These are phyloP conservation scores for Argya squamiceps DNA, from an alignment of 2,797 vertebrate genomes.

Conservation along the genomic window DNA sequence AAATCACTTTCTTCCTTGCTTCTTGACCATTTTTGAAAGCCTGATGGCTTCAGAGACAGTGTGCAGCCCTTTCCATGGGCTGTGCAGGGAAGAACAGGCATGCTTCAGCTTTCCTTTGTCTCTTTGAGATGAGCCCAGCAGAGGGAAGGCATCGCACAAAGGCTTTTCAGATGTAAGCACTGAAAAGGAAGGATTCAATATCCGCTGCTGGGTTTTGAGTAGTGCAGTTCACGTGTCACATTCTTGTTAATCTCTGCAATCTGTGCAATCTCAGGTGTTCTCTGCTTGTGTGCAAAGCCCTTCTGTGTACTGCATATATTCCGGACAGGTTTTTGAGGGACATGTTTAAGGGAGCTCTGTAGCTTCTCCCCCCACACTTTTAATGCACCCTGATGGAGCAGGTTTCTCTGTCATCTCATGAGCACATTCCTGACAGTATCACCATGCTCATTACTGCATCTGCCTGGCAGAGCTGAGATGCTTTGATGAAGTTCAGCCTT, in stretches of 20 bases:
- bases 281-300: not conserved
- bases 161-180: not conserved
- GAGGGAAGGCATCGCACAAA: not conserved
- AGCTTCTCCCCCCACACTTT: not conserved
- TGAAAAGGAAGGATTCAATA: conserved; percentile 52
- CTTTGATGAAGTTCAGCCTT: conserved; percentile 50
- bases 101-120: not conserved
- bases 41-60: not conserved
- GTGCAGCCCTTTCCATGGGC: not conserved
- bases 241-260: conserved; percentile 14
- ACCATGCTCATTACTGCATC: not conserved
- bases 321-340: not conserved
- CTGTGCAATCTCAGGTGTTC: not conserved
- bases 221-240: not conserved
- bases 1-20: not conserved
- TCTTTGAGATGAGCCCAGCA: not conserved
- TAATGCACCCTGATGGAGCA: not conserved
- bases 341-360: not conserved
- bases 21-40: not conserved
- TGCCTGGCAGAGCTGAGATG: not conserved
- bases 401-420: not conserved
- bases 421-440: not conserved
- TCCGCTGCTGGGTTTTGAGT: conserved; percentile 25
- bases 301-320: not conserved
- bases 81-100: not conserved